Base-by-base conservation (phyloP, 2,888 invertebrate genomes). In the Hanleya hanleyi region DNA sequence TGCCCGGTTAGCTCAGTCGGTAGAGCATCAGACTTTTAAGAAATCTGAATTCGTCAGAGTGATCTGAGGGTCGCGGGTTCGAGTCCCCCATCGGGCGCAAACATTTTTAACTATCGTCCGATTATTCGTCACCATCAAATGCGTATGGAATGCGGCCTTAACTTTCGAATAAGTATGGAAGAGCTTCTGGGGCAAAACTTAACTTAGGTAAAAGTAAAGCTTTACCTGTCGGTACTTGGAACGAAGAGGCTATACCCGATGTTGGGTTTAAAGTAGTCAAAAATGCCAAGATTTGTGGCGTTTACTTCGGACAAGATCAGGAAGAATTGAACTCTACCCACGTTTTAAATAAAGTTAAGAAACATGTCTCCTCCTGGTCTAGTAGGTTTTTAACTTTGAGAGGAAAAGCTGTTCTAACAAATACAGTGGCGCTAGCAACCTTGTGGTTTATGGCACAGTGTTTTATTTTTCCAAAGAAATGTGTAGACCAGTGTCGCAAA, bases 131-230 rank as follows among this genome's bases (percentile, higher is more conserved):
- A n/a, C n/a, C n/a, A n/a, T n/a, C n/a, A n/a, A n/a, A n/a, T n/a
- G n/a, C n/a, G n/a, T n/a, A n/a, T n/a, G n/a, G n/a, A n/a, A n/a
- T n/a, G n/a, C n/a, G n/a, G n/a, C n/a, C n/a, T n/a, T n/a, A n/a
- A n/a, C n/a, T n/a, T n/a, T n/a, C 67, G 12, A 36, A 37, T n/a
- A 37, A 41, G 38, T 71, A 67, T 67, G 66, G 41, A 22, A 64
- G 62, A 41, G 57, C 71, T 15, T 76, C 76, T 3, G 78, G 75
- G 29, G 69, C 79, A 5, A 79, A 75, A 73, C 37, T 75, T 0
- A 76, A 76, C 67, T 67, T 74, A 51, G 50, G 38, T 29, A 79
- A 79, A 70, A 70, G 74, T 29, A 71, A 69, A 15, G 41, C 73
- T 74, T 4, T 57, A 29, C 57, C 57, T 57, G 15, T 57, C 12